A percentile compares a stretch with the other conserved stretches of the same genome.
Conservation (phyloP, 1,140 invertebrate genomes). For the Brachionus rotundiformis region DNA sequence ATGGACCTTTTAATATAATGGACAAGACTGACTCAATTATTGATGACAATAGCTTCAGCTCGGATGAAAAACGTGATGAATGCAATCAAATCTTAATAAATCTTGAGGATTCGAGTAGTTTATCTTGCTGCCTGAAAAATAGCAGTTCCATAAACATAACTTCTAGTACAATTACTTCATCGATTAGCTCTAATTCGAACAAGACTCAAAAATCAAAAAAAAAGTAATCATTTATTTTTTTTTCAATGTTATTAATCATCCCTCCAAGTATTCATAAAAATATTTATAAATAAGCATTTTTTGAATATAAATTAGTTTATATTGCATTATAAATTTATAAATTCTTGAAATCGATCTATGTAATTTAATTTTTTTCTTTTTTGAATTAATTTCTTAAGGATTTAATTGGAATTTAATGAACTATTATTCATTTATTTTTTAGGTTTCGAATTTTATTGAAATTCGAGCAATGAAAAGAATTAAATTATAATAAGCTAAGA, state of each 20-base stretch:
- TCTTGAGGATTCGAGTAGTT: conserved; percentile 10
- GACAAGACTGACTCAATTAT: background rate
- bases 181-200: conserved; percentile 27
- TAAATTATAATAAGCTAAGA: too few relatives aligned
- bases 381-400: too few relatives aligned
- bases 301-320: background rate
- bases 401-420: too few relatives aligned
- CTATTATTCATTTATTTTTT: too few relatives aligned
- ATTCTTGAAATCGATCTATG: too few relatives aligned
- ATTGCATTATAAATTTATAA: background rate
- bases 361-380: too few relatives aligned
- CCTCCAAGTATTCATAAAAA: background rate
- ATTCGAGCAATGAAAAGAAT: too few relatives aligned
- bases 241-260: background rate
- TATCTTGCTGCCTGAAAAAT: background rate
- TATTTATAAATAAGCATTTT: too few relatives aligned
- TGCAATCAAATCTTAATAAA: background rate
- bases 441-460: too few relatives aligned
- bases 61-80: background rate
- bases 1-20: background rate
- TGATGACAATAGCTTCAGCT: conserved; percentile 7
- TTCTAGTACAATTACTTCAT: conserved; percentile 23
- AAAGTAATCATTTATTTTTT: background rate
- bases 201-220: conserved; percentile 41
- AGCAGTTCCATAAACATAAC: conserved; percentile 20